Evolutionary conservation across 2,888 invertebrate species (phyloP).

Genomic region (Pyrochroa serraticornis): DNA sequence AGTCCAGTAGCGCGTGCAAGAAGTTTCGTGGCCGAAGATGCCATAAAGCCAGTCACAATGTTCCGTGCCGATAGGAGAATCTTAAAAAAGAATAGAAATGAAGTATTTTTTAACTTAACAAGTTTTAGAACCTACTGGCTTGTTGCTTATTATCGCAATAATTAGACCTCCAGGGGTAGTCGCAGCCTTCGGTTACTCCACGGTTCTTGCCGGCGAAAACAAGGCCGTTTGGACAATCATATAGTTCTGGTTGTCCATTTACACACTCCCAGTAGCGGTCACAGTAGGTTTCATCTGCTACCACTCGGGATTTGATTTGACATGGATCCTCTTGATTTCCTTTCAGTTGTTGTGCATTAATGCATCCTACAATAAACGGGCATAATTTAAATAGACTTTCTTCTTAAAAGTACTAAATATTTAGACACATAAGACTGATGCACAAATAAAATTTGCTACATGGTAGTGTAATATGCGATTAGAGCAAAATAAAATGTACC

Average conservation of each 20-base stretch:
- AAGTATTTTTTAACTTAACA: background rate
- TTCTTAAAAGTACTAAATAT: no score
- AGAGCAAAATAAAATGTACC: no score
- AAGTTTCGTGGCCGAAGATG: constrained; percentile 92
- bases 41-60: constrained; percentile 94
- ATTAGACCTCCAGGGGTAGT: constrained; percentile 88
- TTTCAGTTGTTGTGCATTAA: constrained; percentile 46
- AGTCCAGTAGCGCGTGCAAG: constrained; percentile 92
- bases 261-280: constrained; percentile 88
- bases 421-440: no score
- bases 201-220: constrained; percentile 88
- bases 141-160: constrained; percentile 85
- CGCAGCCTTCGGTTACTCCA: constrained; percentile 87
- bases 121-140: constrained; percentile 64
- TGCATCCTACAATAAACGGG: constrained; percentile 38
- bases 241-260: constrained; percentile 79
- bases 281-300: constrained; percentile 81
- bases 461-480: no score
- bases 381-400: background rate
- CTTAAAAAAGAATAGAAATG: constrained; percentile 55
- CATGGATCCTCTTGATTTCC: constrained; percentile 76
- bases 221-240: constrained; percentile 89
- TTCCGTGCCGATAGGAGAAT: constrained; percentile 82
- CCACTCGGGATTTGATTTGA: constrained; percentile 77
- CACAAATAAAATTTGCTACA: no score